These are phyloP conservation scores for Lophura nycthemera DNA, from an alignment of 2,113 vertebrate genomes.

Conservation along the genomic window DNA sequence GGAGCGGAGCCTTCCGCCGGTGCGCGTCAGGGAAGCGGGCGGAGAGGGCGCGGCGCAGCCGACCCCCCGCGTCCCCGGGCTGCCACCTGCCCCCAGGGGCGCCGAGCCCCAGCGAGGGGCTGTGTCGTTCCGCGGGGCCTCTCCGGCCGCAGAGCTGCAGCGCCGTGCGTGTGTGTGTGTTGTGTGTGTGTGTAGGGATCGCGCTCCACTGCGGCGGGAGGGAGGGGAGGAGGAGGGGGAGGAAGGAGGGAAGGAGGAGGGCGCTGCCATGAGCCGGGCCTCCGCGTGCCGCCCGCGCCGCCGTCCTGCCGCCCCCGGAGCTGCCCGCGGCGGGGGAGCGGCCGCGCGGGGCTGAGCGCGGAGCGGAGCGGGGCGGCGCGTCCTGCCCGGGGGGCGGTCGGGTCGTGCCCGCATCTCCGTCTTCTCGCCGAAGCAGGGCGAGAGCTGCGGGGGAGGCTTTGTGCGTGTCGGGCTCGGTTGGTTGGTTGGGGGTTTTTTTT, in stretches of 20 bases:
- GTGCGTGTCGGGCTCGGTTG: too few species aligned
- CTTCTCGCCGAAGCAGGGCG: neutral
- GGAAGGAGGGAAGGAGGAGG: neutral
- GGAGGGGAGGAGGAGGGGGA: neutral
- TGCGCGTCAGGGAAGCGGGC: neutral
- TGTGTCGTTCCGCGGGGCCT: too few species aligned
- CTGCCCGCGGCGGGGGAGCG: constrained; percentile 19
- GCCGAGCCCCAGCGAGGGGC: too few species aligned
- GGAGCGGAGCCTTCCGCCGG: neutral
- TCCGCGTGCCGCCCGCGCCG: neutral
- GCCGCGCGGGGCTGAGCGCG: neutral
- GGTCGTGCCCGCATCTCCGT: neutral
- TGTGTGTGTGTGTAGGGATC: neutral
- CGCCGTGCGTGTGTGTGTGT: too few species aligned
- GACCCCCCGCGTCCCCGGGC: neutral
- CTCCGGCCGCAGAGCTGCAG: too few species aligned
- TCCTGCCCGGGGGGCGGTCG: too few species aligned
- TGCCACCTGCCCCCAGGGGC: too few species aligned
- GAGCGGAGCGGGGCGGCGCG: neutral
- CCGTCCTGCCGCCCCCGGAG: neutral
- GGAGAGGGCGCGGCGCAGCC: too few species aligned
- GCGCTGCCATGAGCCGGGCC: constrained; percentile 34
- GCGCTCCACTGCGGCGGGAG: constrained; percentile 4
- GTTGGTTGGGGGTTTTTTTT: too few species aligned
- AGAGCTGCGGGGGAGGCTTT: neutral